Percentiles rank a stretch among this genome's conserved stretches.
Conservation (phyloP, 2,888 invertebrate genomes). For the Tridacna crocea region DNA sequence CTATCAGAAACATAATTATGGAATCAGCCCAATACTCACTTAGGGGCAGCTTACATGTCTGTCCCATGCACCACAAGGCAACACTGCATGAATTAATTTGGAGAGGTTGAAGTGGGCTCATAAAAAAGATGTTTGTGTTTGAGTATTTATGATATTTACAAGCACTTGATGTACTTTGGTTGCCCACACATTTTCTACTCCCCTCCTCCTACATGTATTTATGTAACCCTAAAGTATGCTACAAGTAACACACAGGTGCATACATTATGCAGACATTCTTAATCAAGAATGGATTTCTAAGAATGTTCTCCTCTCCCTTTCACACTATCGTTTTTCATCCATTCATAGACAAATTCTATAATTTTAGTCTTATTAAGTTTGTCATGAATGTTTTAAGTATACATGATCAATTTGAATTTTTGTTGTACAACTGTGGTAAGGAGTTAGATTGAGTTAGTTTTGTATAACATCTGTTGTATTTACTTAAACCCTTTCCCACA, state of each 20-base stretch:
- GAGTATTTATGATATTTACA: constrained; percentile 23
- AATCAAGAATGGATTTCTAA: neutral
- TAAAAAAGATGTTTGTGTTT: constrained; percentile 17
- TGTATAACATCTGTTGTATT: no score
- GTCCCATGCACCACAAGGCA: no score
- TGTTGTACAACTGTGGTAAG: no score
- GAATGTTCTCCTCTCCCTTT: neutral
- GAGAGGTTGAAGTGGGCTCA: neutral
- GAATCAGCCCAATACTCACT: no score
- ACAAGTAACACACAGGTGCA: neutral
- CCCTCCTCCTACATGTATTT: neutral
- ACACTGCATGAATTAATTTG: no score
- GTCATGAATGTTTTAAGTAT: neutral
- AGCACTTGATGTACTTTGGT: constrained; percentile 23
- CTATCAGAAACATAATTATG: no score
- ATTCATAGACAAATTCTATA: neutral
- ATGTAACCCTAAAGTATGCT: neutral
- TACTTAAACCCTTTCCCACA: no score
- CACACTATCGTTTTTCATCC: neutral
- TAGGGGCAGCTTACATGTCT: no score
- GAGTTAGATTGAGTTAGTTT: no score
- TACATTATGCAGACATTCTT: neutral
- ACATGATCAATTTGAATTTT: no score
- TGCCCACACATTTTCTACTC: constrained; percentile 10
- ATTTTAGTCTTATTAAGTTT: neutral